These are phyloP conservation scores for Peribatodes rhomboidaria DNA, from an alignment of 2,888 invertebrate species.

Conservation along the genomic window DNA sequence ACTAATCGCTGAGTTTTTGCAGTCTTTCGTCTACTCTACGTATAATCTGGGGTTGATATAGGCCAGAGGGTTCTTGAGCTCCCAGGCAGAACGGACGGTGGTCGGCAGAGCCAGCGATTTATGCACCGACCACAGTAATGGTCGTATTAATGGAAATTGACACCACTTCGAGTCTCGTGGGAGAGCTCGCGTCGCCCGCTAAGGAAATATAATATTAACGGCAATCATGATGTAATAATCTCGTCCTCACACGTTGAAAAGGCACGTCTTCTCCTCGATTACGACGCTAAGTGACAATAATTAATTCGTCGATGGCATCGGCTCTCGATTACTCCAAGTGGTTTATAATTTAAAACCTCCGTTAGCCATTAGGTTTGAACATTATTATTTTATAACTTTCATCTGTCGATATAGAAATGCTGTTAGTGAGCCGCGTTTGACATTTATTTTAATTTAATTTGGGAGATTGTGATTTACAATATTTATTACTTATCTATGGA, in stretches of 20 bases:
- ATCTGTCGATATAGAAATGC: slow-evolving; percentile 40
- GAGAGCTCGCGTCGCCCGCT: slow-evolving; percentile 56
- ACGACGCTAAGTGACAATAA: slow-evolving; percentile 65
- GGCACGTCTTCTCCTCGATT: slow-evolving; percentile 57
- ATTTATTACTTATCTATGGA: slow-evolving; percentile 8
- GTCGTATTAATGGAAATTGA: slow-evolving; percentile 82
- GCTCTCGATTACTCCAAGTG: slow-evolving; percentile 56
- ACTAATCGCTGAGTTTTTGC: neutral
- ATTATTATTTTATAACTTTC: slow-evolving; percentile 51
- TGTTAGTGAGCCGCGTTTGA: slow-evolving; percentile 35
- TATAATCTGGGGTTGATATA: neutral
- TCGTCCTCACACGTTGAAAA: slow-evolving; percentile 73
- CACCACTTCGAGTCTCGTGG: slow-evolving; percentile 66
- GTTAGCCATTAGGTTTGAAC: slow-evolving; percentile 46
- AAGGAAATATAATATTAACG: slow-evolving; percentile 82
- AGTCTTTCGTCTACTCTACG: neutral
- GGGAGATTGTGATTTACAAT: slow-evolving; percentile 37
- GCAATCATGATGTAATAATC: slow-evolving; percentile 78
- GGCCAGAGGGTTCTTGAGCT: slow-evolving; percentile 32
- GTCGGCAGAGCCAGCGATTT: slow-evolving; percentile 75
- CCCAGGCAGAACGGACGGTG: slow-evolving; percentile 56
- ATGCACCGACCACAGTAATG: slow-evolving; percentile 76
- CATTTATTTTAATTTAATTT: slow-evolving; percentile 48
- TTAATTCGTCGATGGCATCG: slow-evolving; percentile 64
- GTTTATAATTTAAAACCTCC: slow-evolving; percentile 54